Conservation (phyloP, 92 coral and sea anemone genomes). For the Umimayanthus kanabou region DNA sequence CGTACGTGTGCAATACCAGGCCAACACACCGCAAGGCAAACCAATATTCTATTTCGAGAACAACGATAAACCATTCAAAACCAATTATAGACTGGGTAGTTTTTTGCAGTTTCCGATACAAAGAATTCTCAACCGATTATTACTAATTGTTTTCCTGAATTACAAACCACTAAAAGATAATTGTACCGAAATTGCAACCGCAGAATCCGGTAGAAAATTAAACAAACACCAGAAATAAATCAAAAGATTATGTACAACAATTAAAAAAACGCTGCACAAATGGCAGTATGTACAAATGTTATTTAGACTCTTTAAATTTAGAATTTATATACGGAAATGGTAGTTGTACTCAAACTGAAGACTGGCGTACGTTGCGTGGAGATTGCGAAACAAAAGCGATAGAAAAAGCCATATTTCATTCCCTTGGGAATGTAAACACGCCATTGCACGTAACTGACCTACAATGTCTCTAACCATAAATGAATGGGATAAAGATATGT, state of each 20-base stretch:
- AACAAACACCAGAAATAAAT: slow-evolving; percentile 10
- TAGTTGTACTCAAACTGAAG: no score
- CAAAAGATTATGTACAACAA: background rate
- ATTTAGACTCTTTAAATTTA: no score
- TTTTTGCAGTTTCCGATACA: slow-evolving; percentile 21
- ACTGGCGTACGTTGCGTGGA: background rate
- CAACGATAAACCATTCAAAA: slow-evolving; percentile 15
- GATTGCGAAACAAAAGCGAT: slow-evolving; percentile 19
- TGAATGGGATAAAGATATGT: background rate
- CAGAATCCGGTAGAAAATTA: slow-evolving; percentile 12
- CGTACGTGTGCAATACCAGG: background rate
- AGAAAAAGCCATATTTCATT: background rate
- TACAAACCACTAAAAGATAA: slow-evolving; percentile 28
- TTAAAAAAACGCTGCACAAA: no score
- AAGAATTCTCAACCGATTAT: slow-evolving; percentile 1
- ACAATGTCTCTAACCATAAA: background rate
- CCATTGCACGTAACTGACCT: background rate
- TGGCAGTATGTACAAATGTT: no score
- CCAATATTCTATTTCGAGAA: slow-evolving; percentile 20
- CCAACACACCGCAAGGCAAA: background rate
- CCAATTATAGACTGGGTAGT: background rate
- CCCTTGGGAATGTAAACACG: slow-evolving; percentile 10
- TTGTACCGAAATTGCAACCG: background rate
- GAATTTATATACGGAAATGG: no score
- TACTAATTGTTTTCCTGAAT: slow-evolving; percentile 44